Conservation (phyloP, 2,797 vertebrate species). For the Malacoraja senta region DNA sequence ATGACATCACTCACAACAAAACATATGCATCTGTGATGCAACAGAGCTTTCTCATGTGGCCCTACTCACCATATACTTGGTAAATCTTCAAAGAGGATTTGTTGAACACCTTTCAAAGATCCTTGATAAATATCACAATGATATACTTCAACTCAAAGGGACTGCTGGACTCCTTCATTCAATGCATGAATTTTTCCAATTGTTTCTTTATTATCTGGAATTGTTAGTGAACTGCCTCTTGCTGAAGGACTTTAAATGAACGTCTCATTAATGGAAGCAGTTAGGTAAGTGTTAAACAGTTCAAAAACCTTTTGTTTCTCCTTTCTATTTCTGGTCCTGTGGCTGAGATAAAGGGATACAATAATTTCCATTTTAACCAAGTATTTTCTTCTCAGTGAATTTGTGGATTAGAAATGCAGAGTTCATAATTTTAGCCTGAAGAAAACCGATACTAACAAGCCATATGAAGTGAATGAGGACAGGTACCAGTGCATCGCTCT, state of each 20-base stretch:
- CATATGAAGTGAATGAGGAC: no score
- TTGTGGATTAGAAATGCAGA: neutral
- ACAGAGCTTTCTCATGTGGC: neutral
- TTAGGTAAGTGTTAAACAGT: neutral
- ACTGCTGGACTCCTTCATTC: neutral
- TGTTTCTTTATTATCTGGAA: neutral
- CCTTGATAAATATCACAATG: neutral
- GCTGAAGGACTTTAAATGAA: neutral
- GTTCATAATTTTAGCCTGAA: neutral
- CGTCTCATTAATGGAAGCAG: neutral
- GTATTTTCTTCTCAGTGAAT: neutral
- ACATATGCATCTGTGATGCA: neutral
- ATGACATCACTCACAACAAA: conserved; percentile 12
- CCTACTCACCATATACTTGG: neutral
- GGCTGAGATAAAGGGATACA: neutral
- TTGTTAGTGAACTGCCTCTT: neutral
- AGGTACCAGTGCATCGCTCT: no score
- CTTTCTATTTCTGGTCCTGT: neutral
- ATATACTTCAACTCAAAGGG: neutral
- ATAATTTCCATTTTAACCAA: neutral
- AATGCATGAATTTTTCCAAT: neutral
- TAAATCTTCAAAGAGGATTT: neutral
- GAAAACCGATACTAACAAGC: no score
- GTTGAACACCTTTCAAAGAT: neutral
- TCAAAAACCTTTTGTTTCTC: neutral